phyloP scores from a whole-genome alignment of 2,113 vertebrate genomes.

The Lamprotornis superbus region DNA sequence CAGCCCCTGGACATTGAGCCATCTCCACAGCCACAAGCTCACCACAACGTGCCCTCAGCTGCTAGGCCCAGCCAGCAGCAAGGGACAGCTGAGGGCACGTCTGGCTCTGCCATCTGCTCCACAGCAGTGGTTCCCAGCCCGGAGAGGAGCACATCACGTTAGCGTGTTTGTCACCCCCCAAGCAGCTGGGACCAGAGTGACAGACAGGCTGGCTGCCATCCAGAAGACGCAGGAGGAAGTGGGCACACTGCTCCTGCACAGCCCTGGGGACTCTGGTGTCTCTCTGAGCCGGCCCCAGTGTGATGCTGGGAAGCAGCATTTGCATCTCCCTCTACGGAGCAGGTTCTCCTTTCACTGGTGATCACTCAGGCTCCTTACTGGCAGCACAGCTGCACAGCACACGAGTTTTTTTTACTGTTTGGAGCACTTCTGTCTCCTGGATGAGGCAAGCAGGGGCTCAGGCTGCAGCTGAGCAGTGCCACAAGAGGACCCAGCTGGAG shows the following conservation, averaged over 20 bases:
- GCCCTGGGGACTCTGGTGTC: neutral
- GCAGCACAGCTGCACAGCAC: accelerated
- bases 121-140: accelerated
- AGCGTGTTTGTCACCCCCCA: accelerated
- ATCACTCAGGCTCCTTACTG: neutral
- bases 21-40: neutral
- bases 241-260: neutral
- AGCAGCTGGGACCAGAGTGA: accelerated
- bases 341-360: neutral
- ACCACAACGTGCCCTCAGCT: neutral
- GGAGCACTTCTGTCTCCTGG: neutral
- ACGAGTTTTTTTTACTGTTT: neutral
- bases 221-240: neutral
- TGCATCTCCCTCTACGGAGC: neutral
- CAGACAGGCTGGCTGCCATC: neutral
- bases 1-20: neutral
- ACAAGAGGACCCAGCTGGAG: neutral
- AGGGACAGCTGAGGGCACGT: neutral
- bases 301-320: neutral
- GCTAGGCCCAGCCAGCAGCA: accelerated
- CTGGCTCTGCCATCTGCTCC: neutral
- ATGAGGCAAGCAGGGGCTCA: accelerated
- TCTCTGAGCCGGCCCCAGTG: accelerated
- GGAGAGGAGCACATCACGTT: neutral
- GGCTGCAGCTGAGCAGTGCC: neutral